Conservation (phyloP, 1,140 invertebrate species). For the Cephus cinctus region DNA sequence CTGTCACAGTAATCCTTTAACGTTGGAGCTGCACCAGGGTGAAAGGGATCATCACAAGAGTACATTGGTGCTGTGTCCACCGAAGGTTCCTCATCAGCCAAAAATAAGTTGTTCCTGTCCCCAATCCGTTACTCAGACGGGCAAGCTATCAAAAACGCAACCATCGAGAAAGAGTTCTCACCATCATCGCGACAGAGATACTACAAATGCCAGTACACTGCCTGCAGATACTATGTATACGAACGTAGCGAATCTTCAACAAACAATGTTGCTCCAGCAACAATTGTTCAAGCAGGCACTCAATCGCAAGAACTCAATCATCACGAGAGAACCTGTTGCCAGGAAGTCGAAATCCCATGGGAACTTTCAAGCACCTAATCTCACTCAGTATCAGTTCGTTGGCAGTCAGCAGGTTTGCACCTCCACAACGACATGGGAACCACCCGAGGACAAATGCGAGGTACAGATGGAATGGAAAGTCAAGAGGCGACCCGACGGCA, state of each 20-base stretch:
- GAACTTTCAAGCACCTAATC: slow-evolving; percentile 58
- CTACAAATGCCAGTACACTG: slow-evolving; percentile 23
- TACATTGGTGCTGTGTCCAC: slow-evolving; percentile 52
- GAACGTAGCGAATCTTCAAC: slow-evolving; percentile 69
- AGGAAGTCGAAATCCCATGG: slow-evolving; percentile 41
- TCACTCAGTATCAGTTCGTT: slow-evolving; percentile 64
- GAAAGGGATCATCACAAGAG: slow-evolving; percentile 54
- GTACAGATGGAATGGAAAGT: slow-evolving; percentile 77
- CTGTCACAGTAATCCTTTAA: slow-evolving; percentile 70
- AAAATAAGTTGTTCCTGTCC: slow-evolving; percentile 40
- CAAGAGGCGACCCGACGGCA: slow-evolving; percentile 75
- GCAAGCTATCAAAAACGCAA: slow-evolving; percentile 34
- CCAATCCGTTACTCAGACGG: slow-evolving; percentile 21
- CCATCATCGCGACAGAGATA: slow-evolving; percentile 28
- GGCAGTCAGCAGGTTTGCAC: slow-evolving; percentile 59
- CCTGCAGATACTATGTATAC: slow-evolving; percentile 69
- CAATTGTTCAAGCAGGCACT: slow-evolving; percentile 66
- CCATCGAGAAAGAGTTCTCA: slow-evolving; percentile 32
- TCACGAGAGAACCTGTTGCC: slow-evolving; percentile 32
- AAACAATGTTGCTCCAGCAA: slow-evolving; percentile 73
- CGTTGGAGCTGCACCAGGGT: slow-evolving; percentile 59
- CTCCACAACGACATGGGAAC: slow-evolving; percentile 31
- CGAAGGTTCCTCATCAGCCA: slow-evolving; percentile 22
- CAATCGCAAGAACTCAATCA: slow-evolving; percentile 45
- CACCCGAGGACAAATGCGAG: slow-evolving; percentile 47